Base-by-base conservation (phyloP, 2,888 invertebrate species). In the Euphydryas editha region DNA sequence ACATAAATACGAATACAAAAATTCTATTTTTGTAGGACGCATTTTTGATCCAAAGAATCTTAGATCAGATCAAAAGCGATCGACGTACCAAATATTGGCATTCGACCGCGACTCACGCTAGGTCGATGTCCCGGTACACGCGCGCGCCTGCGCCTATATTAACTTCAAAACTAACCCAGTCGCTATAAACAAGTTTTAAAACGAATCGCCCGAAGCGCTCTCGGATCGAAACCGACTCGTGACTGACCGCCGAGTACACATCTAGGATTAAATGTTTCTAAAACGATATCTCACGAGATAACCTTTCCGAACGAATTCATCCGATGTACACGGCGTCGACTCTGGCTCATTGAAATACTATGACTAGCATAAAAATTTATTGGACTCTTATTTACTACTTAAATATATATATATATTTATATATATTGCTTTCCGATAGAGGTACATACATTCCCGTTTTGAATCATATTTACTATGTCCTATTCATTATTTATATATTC, bases 161-260 rank as follows among this genome's bases (percentile, higher is more conserved):
- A 82, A 84, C 81, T 82, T 79, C 81, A 75, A 5, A 75, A 76
- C 84, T 85, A 87, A 82, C 81, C 86, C 83, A 86, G 76, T 84
- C 84, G 83, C 86, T 88, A 87, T 83, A 86, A 84, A 86, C 83
- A 84, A 87, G 85, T 79, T 87, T 18, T 73, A 75, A 88, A 87
- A 86, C 85, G 84, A 85, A 84, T 81, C 79, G 77, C 88, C 87
- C 87, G 82, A 82, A 77, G 75, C 83, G 81, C 74, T 81, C 76
- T 78, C 78, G 74, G 72, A 76, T 75, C 71, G 65, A 47, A 39
- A 20, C 54, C 60, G 58, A 20, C 10, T 13, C 11, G 47, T n/a
- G 8, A 8, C 49, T 51, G 49, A 51, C 51, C 51, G 47, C 59
- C 56, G 56, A 47, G 30, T 60, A 42, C 49, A 42, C 39, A 21